Base-by-base conservation (phyloP, 2,888 invertebrate species). In the Meganola albula region DNA sequence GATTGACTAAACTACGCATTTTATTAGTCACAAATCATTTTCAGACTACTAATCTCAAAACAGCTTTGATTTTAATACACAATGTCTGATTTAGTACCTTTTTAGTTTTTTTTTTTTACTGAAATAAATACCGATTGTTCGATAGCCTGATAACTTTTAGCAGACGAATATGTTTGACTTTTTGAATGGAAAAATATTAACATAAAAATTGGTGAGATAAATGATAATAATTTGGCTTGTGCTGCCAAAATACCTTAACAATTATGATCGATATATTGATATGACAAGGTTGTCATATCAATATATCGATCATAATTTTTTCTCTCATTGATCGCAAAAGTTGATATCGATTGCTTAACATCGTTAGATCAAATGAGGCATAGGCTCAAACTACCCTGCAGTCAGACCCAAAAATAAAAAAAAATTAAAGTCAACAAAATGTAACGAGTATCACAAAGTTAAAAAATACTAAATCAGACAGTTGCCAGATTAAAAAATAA, bases 1-100 rank as follows among this genome's bases (percentile, higher is more conserved):
- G 31, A 12, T 16, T 24, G 40, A 25, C 21, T 23, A 30, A 20
- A 23, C 4, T 30, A 4, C 25, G 29, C 27, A 28, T 10, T 22
- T 29, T 31, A 44, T 47, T n/a, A 34, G 33, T 37, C 44, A 24
- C 44, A 41, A 46, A 46, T 46, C 40, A 37, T 23, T 32, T 34
- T 53, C 49, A 51, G 40, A 53, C 46, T 48, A 48, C 40, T 18
- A 43, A 52, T 39, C 46, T 53, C 40, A 40, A 40, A 43, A 39
- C 16, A 16, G 6, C 16, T 43, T 24, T 29, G 13, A n/a, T 24
- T 24, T 3, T 27, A 20, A 32, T 18, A 12, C 25, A 24, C 16
- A 27, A 18, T 38, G 11, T 5, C 13, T 8, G 20, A 22, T 37
- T 18, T 8, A 30, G 1, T 24, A 38, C n/a, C n/a, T 10, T 28